Conservation (phyloP, 2,113 vertebrate species). For the Siphamia tubifer region DNA sequence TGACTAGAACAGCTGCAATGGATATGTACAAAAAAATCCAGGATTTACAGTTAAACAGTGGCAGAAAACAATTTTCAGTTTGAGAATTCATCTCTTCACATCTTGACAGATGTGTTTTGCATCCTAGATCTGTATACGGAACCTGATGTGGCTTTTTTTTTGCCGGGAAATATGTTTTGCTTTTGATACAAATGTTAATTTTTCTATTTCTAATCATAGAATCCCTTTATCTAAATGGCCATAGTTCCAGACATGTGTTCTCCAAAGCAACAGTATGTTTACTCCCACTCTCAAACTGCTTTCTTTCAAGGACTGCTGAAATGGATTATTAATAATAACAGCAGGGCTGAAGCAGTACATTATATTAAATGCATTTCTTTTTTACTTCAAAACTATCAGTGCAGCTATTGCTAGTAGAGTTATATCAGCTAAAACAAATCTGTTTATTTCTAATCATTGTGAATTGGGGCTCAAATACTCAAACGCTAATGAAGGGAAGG, state of each 20-base stretch:
- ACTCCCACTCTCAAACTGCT: slow-evolving; percentile 33
- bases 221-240: slow-evolving; percentile 72
- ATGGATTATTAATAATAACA: slow-evolving; percentile 47
- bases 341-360: slow-evolving; percentile 9
- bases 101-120: slow-evolving; percentile 34
- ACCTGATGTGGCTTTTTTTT: slow-evolving; percentile 47
- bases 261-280: slow-evolving; percentile 44
- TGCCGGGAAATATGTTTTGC: slow-evolving; percentile 45
- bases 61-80: slow-evolving; percentile 24
- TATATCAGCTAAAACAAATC: slow-evolving; percentile 30
- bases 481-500: slow-evolving; percentile 6
- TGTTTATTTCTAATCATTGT: slow-evolving; percentile 23
- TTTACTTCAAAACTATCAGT: slow-evolving; percentile 26
- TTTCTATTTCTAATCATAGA: slow-evolving; percentile 62
- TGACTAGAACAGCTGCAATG: slow-evolving; percentile 19
- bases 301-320: slow-evolving; percentile 16
- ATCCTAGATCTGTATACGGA: slow-evolving; percentile 33
- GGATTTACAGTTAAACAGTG: slow-evolving; percentile 17
- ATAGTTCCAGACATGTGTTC: slow-evolving; percentile 63
- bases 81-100: slow-evolving; percentile 23
- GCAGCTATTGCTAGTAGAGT: neutral
- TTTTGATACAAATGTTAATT: slow-evolving; percentile 67
- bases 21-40: slow-evolving; percentile 38
- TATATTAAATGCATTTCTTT: slow-evolving; percentile 24
- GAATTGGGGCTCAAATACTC: slow-evolving; percentile 1